Conservation (phyloP, 2,113 vertebrate species). For the Phoxinus phoxinus region DNA sequence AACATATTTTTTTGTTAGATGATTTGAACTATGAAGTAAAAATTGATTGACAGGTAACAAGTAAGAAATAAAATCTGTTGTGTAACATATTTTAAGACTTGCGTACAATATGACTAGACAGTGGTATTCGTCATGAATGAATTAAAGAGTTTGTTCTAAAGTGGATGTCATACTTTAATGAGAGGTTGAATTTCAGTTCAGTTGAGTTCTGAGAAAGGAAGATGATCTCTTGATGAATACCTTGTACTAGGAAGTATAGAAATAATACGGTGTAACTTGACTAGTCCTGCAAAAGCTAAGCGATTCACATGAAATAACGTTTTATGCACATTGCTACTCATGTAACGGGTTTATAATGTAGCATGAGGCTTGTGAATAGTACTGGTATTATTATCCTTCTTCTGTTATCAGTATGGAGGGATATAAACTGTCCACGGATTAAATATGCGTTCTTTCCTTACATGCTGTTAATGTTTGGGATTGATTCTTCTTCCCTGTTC, state of each 20-base stretch:
- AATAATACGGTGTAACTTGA: not conserved
- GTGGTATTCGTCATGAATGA: not conserved
- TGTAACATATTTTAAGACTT: not conserved
- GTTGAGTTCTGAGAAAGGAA: slow-evolving; percentile 18
- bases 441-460: not conserved
- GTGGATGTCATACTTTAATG: not conserved
- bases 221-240: not conserved
- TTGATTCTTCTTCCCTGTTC: not conserved
- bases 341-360: not conserved
- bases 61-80: not conserved
- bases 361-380: not conserved
- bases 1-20: too few species aligned
- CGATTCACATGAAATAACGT: not conserved
- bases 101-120: not conserved
- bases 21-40: not conserved
- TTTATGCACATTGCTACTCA: not conserved
- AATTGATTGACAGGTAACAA: not conserved
- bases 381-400: not conserved
- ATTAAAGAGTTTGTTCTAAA: not conserved
- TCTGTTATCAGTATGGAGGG: not conserved
- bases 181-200: not conserved
- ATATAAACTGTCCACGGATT: not conserved
- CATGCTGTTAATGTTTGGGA: not conserved
- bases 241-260: not conserved
- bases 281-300: not conserved